Base-by-base conservation (phyloP, 1,140 invertebrate species). In the Dendroctonus valens region DNA sequence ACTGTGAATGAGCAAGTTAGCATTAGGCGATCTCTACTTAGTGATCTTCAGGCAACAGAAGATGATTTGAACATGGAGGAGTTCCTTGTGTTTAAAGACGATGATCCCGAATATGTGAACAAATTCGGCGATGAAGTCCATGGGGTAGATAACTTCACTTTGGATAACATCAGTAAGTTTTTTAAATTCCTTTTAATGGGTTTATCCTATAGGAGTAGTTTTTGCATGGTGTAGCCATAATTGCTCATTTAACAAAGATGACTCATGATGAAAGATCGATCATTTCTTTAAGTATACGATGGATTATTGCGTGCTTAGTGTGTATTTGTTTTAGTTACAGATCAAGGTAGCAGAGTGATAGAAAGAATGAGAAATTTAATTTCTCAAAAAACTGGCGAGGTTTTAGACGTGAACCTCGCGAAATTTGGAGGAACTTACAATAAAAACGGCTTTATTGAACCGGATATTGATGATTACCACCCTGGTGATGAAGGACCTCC, bases 61-160 rank as follows among this genome's bases (percentile, higher is more conserved):
- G 75, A 76, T 38, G 74, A 74, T 48, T 65, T 76, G 68, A 76
- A 75, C 67, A 71, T 78, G 74, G 76, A 78, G 48, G 77, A 78
- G 68, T 78, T 78, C 72, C 64, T 77, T 39, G 58, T 76, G 41
- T 76, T 76, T 58, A 77, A 76, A 68, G 72, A 75, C 49, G 76
- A 76, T 42, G 71, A 72, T 11, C 7, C 54, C 5, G 70, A 71
- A 9, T 39, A 71, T 5, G 49, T 67, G 38, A 48, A 50, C 49
- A 68, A 70, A 44, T 60, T 70, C 41, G 51, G 40, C n/a, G 59
- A 60, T 38, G 70, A 70, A 44, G 49, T 68, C 59, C 42, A 61
- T 50, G 6, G 63, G 63, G 37, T 63, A 69, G 60, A 67, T 69
- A 38, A 58, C 67, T 11, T 49, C 61, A 57, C 69, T n/a, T 48